Evolutionary conservation across 2,113 vertebrate species (phyloP).

Genomic region (Alaudala cheleensis): DNA sequence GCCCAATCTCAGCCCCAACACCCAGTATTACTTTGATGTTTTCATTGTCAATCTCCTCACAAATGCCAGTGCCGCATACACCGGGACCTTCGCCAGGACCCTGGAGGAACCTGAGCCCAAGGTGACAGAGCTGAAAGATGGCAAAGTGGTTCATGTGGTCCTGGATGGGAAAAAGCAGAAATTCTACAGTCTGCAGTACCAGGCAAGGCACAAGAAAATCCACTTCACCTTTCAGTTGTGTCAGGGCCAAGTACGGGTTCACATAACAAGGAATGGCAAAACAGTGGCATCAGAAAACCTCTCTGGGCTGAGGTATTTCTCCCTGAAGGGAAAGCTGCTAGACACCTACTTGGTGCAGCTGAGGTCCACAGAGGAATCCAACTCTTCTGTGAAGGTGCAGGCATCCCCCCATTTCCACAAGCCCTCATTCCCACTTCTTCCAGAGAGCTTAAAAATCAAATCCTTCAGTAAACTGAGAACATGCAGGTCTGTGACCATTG

Average conservation of each 20-base stretch:
- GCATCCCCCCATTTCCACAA: constrained; percentile 82
- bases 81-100: constrained; percentile 79
- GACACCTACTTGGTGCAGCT: constrained; percentile 79
- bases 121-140: constrained; percentile 76
- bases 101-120: constrained; percentile 79
- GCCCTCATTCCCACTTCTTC: constrained; percentile 79
- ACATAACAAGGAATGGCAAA: constrained; percentile 76
- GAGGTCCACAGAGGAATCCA: constrained; percentile 52
- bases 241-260: constrained; percentile 72
- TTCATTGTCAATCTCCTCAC: constrained; percentile 83
- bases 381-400: constrained; percentile 81
- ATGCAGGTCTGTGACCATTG: constrained; percentile 85
- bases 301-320: constrained; percentile 79
- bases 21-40: constrained; percentile 87
- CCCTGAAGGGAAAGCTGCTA: constrained; percentile 80
- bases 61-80: constrained; percentile 80
- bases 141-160: constrained; percentile 79
- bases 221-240: constrained; percentile 86
- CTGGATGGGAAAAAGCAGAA: constrained; percentile 69
- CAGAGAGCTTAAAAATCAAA: constrained; percentile 87
- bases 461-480: constrained; percentile 88
- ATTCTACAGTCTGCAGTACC: constrained; percentile 79
- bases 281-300: constrained; percentile 74
- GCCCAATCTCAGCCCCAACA: constrained; percentile 80
- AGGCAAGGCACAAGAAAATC: constrained; percentile 79